Conservation (phyloP, 2,113 vertebrate genomes). For the Syngnathus scovelli region DNA sequence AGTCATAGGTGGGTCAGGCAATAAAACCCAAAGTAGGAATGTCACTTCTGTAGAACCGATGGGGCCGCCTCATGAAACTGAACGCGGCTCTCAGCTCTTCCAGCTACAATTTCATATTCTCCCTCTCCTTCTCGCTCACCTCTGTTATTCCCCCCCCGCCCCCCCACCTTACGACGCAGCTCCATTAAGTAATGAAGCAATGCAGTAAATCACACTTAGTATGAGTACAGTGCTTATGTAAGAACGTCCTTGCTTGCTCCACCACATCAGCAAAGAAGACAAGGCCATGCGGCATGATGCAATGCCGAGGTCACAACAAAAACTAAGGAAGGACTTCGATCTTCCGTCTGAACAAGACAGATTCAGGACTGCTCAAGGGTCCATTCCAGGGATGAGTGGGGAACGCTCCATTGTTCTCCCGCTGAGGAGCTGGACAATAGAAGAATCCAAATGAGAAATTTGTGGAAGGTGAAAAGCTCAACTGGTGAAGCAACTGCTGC, state of each 20-base stretch:
- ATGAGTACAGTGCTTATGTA: slow-evolving; percentile 45
- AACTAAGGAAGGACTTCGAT: slow-evolving; percentile 2
- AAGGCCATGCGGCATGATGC: slow-evolving; percentile 36
- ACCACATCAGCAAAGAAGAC: slow-evolving; percentile 42
- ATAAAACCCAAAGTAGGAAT: not conserved
- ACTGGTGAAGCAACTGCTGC: slow-evolving; percentile 7
- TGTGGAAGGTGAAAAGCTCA: slow-evolving; percentile 6
- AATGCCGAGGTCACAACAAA: slow-evolving; percentile 5
- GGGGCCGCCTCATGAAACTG: not conserved
- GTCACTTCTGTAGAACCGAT: not conserved
- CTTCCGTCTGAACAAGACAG: slow-evolving; percentile 19
- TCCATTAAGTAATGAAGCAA: slow-evolving; percentile 64
- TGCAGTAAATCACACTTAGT: slow-evolving; percentile 52
- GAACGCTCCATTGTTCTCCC: slow-evolving; percentile 11
- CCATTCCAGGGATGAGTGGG: slow-evolving; percentile 42
- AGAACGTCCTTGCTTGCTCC: slow-evolving; percentile 21
- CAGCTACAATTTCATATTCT: not conserved
- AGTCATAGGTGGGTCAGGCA: not conserved
- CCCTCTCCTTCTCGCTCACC: not conserved
- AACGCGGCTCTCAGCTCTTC: not conserved
- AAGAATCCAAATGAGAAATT: not conserved
- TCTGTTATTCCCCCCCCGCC: not conserved
- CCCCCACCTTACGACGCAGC: slow-evolving; percentile 5
- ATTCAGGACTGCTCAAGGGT: slow-evolving; percentile 45
- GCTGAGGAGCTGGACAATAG: slow-evolving; percentile 22